Evolutionary conservation across 2,797 vertebrate genomes (phyloP), one percentile per base, ranked within the genome.

Genomic region (Serranus cabrilla): DNA sequence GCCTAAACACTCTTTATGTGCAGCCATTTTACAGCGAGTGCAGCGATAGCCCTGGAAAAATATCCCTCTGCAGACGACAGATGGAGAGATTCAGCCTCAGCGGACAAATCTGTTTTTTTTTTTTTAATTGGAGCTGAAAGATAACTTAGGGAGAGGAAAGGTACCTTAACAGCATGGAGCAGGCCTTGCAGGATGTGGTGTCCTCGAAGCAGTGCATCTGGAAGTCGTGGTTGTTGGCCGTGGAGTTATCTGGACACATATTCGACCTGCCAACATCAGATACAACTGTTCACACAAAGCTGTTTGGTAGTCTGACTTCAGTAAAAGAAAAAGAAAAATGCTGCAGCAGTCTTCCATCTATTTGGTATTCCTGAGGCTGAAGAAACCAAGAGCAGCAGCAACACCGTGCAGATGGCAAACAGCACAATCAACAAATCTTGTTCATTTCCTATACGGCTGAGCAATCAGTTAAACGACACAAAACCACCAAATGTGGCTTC

Each of bases 31-130:
- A 86, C 97, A 99, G 27, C 95, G 96, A 1, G 88, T 92, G 77
- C 97, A 99, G 46, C 93, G 96, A 66, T 98, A 99, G 9, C 97
- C 97, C 86, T 98, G 97, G 80, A 96, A 99, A 91, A 98, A 98
- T 16, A 94, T 96, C 50, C 97, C 97, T 75, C 97, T 99, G 91
- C 49, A 62, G 76, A 76, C 11, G 17, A 76, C 49, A 85, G 27
- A 78, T 0, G 61, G 51, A 64, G 27, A 71, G n/a, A 62, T 63
- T 20, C 51, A 46, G 60, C 31, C 9, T 68, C 40, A 56, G 60
- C 7, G 21, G 11, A 47, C 7, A 27, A 10, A 25, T 51, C 23
- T 47, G 3, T 3, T 27, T 27, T 27, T 27, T 27, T 34, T 18
- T 17, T 0, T 13, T 14, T 17, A 46, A 47, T 2, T 31, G 14